Evolutionary conservation across 1,140 invertebrate genomes (phyloP).

Genomic region (Drosophila eugracilis): DNA sequence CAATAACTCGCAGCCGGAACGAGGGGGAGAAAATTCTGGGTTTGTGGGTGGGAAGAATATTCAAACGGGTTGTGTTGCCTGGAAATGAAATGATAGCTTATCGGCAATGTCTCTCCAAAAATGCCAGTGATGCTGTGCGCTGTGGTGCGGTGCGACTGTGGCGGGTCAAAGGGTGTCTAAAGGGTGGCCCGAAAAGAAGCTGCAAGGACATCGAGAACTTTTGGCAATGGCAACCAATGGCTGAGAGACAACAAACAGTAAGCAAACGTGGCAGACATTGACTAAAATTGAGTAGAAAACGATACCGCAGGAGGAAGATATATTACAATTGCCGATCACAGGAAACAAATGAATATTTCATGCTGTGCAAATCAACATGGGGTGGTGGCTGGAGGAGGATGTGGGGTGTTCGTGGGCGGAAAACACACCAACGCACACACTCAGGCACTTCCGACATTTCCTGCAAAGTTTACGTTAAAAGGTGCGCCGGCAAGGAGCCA

Average conservation of each 20-base stretch:
- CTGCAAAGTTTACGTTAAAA: constrained; percentile 69
- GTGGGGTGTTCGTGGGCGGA: constrained; percentile 2
- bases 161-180: background rate
- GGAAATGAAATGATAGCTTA: constrained; percentile 77
- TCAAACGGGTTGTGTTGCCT: constrained; percentile 55
- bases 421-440: constrained; percentile 15
- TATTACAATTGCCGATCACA: constrained; percentile 83
- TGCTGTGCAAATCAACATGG: constrained; percentile 78
- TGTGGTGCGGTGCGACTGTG: constrained; percentile 1
- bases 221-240: constrained; percentile 58
- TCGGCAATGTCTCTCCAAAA: constrained; percentile 52
- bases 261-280: constrained; percentile 69
- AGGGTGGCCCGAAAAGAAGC: constrained; percentile 10
- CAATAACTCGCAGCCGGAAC: constrained; percentile 59
- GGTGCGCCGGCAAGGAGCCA: constrained; percentile 58
- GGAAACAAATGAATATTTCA: constrained; percentile 84
- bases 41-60: constrained; percentile 37
- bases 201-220: constrained; percentile 49
- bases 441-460: constrained; percentile 50
- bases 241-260: constrained; percentile 53
- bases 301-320: constrained; percentile 80
- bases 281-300: constrained; percentile 82
- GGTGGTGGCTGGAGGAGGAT: constrained; percentile 2
- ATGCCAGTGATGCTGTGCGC: constrained; percentile 19
- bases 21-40: constrained; percentile 8